Percentiles rank a stretch among this genome's conserved stretches.
These are phyloP conservation scores for Adelges cooleyi DNA, from an alignment of 1,140 invertebrate species.

Conservation along the genomic window DNA sequence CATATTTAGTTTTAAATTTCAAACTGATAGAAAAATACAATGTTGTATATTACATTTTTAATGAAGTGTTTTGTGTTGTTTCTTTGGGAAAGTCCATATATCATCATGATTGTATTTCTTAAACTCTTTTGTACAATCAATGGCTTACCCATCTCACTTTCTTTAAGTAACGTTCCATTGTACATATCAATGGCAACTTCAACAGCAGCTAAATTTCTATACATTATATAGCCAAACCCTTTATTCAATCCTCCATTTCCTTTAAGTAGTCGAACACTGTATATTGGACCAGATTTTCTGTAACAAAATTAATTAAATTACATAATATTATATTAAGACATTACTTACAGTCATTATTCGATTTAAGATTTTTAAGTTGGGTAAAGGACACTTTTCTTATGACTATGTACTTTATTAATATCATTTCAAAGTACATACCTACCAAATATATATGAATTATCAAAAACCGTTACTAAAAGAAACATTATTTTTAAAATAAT, in stretches of 20 bases:
- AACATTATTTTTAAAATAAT: too few relatives aligned
- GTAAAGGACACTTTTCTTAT: too few relatives aligned
- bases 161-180: background rate
- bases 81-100: constrained; percentile 6
- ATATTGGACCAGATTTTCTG: constrained; percentile 15
- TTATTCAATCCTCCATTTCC: constrained; percentile 14
- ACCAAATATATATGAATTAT: too few relatives aligned
- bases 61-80: background rate
- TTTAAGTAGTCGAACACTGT: constrained; percentile 9
- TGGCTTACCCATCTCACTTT: constrained; percentile 7
- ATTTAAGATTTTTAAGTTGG: too few relatives aligned
- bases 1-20: too few relatives aligned
- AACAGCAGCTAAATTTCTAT: constrained; percentile 1
- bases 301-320: too few relatives aligned
- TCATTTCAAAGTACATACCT: too few relatives aligned
- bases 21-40: too few relatives aligned
- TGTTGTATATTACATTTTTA: background rate
- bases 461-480: too few relatives aligned
- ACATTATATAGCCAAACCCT: constrained; percentile 22
- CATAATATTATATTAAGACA: too few relatives aligned
- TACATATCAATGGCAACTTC: background rate
- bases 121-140: constrained; percentile 15
- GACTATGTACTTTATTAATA: too few relatives aligned
- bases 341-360: too few relatives aligned
- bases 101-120: constrained; percentile 25